Percentiles rank a stretch among this genome's conserved stretches.
These are phyloP conservation scores for Chitala chitala DNA, from an alignment of 2,113 vertebrate genomes.

Conservation along the genomic window DNA sequence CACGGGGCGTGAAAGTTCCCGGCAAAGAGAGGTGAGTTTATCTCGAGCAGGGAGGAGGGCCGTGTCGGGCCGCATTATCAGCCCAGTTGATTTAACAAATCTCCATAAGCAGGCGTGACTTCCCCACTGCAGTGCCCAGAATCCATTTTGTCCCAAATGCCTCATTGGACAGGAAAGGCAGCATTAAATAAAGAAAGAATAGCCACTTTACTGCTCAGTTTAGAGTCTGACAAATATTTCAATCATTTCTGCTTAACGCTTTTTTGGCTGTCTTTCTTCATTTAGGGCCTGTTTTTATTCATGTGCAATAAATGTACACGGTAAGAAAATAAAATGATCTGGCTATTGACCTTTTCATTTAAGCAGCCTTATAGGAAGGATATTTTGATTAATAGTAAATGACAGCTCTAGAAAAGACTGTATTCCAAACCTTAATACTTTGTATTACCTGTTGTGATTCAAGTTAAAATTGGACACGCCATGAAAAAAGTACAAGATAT, in stretches of 20 bases:
- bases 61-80: not conserved
- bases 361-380: too few relatives aligned
- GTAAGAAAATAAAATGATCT: too few relatives aligned
- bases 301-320: too few relatives aligned
- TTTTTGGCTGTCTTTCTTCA: not conserved
- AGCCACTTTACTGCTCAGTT: not conserved
- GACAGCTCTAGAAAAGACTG: too few relatives aligned
- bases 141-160: not conserved
- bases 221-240: not conserved
- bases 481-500: too few relatives aligned
- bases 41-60: not conserved
- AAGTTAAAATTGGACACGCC: too few relatives aligned
- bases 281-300: not conserved
- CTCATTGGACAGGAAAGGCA: not conserved
- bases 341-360: too few relatives aligned
- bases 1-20: too few relatives aligned
- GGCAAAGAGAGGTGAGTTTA: not conserved
- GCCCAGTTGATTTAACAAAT: not conserved
- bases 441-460: too few relatives aligned
- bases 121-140: not conserved
- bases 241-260: not conserved
- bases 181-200: not conserved
- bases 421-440: too few relatives aligned
- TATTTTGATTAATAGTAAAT: too few relatives aligned
- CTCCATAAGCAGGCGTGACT: too few relatives aligned